Conservation (phyloP, 2,113 vertebrate genomes). For the Strix uralensis region DNA sequence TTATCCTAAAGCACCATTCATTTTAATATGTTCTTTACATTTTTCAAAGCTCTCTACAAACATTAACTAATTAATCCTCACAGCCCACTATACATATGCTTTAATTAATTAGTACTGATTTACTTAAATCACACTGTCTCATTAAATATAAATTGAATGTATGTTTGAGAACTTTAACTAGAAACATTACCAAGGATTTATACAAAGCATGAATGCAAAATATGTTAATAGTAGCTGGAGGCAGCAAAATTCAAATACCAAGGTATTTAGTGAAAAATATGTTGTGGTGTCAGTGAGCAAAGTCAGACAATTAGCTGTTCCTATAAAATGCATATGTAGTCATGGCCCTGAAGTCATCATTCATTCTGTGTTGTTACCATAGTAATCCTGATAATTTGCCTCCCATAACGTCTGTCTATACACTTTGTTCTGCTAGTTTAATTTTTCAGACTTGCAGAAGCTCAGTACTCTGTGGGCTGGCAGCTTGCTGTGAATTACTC, state of each 20-base stretch:
- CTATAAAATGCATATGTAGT: constrained; percentile 50
- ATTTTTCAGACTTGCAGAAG: constrained; percentile 8
- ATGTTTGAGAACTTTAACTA: constrained; percentile 58
- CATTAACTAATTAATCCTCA: constrained; percentile 40
- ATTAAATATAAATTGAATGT: constrained; percentile 70
- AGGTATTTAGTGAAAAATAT: constrained; percentile 44
- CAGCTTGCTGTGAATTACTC: neutral
- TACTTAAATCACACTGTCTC: constrained; percentile 49
- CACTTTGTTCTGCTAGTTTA: constrained; percentile 7
- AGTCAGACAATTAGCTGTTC: constrained; percentile 53
- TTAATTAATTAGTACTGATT: constrained; percentile 59
- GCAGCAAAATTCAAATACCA: constrained; percentile 27
- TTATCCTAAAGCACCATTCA: neutral
- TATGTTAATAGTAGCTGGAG: constrained; percentile 34
- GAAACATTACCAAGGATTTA: constrained; percentile 52
- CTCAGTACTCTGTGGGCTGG: neutral
- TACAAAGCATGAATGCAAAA: constrained; percentile 47
- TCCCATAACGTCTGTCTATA: neutral
- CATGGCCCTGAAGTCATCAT: constrained; percentile 12
- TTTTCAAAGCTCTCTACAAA: constrained; percentile 27
- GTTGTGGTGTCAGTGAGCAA: constrained; percentile 2
- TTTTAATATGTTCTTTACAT: neutral
- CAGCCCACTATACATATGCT: constrained; percentile 31
- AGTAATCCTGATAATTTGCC: constrained; percentile 34
- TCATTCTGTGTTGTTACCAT: constrained; percentile 37